These are phyloP conservation scores for Balearica regulorum DNA, from an alignment of 2,797 vertebrate genomes.

Conservation along the genomic window DNA sequence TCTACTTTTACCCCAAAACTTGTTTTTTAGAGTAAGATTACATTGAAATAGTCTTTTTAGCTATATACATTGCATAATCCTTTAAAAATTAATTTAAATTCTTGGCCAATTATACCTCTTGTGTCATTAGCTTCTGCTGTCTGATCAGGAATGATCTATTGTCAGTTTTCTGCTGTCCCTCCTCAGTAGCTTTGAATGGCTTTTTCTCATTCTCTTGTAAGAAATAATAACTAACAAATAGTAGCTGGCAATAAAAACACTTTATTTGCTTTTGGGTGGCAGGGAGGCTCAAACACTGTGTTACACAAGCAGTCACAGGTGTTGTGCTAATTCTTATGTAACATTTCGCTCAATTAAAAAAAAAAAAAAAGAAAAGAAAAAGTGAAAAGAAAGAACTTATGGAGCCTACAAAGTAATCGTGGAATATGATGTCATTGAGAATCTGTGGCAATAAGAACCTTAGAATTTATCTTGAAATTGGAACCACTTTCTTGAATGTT, in stretches of 20 bases:
- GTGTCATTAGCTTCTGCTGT: neutral
- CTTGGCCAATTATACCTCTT: neutral
- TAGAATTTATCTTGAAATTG: neutral
- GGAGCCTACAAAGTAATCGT: neutral
- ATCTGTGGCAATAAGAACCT: neutral
- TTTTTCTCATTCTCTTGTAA: neutral
- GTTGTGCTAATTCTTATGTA: neutral
- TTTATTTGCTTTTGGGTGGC: neutral
- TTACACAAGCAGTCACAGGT: neutral
- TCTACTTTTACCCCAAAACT: neutral
- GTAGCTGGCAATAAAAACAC: neutral
- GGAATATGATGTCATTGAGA: neutral
- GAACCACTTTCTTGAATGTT: neutral
- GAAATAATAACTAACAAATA: neutral
- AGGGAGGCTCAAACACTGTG: neutral
- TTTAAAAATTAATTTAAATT: neutral
- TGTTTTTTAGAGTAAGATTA: neutral
- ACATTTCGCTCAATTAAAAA: neutral
- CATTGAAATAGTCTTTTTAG: neutral
- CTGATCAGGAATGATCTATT: neutral
- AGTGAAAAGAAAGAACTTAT: neutral
- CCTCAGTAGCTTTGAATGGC: neutral
- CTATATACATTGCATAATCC: neutral
- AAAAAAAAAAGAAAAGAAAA: accelerated
- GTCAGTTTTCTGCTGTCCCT: neutral